These are phyloP conservation scores for Cryptocheilus praepositus DNA, from an alignment of 2,888 invertebrate genomes.

Conservation along the genomic window DNA sequence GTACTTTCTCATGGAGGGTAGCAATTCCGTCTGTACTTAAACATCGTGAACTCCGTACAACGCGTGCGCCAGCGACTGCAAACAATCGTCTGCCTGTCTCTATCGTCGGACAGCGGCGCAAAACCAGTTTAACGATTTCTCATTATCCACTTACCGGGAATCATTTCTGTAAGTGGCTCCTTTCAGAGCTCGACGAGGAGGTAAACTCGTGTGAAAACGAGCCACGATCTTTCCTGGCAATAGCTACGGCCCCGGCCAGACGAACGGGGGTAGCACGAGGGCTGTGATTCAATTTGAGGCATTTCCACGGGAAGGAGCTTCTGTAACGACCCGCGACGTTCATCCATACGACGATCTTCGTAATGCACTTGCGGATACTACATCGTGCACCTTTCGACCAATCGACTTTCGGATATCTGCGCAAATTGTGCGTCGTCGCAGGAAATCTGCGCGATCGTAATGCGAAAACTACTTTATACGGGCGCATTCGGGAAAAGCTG, in stretches of 20 bases:
- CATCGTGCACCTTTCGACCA: neutral
- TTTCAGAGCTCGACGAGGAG: slow-evolving; percentile 11
- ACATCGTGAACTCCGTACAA: too few relatives aligned
- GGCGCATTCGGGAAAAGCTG: too few relatives aligned
- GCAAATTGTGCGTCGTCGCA: neutral
- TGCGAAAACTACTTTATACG: too few relatives aligned
- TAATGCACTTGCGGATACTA: neutral
- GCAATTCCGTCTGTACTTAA: too few relatives aligned
- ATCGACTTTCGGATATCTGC: too few relatives aligned
- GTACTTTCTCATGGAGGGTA: too few relatives aligned
- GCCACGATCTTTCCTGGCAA: slow-evolving; percentile 17
- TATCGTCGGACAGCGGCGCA: slow-evolving; percentile 25
- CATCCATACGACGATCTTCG: too few relatives aligned
- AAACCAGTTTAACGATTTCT: slow-evolving; percentile 61
- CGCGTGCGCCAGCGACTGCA: too few relatives aligned
- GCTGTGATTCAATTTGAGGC: slow-evolving; percentile 11
- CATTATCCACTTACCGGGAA: slow-evolving; percentile 59
- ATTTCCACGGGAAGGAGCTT: neutral
- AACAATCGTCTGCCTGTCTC: slow-evolving; percentile 23
- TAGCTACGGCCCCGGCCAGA: slow-evolving; percentile 21
- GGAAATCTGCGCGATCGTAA: neutral
- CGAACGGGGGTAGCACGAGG: neutral
- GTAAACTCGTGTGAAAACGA: slow-evolving; percentile 29
- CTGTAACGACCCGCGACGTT: slow-evolving; percentile 6
- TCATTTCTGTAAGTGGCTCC: slow-evolving; percentile 58